A percentile compares a stretch with the other conserved stretches of the same genome.
Evolutionary conservation across 2,797 vertebrate genomes (phyloP).

Genomic region (Linurgus olivaceus): DNA sequence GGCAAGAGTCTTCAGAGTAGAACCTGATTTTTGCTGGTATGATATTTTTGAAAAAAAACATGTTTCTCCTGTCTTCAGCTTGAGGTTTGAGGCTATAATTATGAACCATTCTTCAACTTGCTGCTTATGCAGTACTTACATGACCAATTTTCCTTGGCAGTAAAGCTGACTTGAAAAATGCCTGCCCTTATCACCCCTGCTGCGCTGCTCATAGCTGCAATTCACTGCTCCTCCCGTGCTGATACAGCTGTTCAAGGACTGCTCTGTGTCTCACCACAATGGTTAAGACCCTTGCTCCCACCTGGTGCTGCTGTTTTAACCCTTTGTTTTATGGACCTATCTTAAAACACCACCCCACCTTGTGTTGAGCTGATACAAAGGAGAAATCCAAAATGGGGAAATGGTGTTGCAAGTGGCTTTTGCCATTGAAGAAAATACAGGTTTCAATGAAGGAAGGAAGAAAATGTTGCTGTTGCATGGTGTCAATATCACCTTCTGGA

Average conservation of each 20-base stretch:
- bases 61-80: background rate
- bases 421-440: background rate
- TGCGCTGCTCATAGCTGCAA: background rate
- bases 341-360: background rate
- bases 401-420: background rate
- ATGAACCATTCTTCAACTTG: background rate
- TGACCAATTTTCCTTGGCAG: background rate
- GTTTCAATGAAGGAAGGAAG: background rate
- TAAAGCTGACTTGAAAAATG: background rate
- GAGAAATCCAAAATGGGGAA: background rate
- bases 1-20: background rate
- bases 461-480: rapidly evolving
- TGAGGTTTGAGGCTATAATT: constrained; percentile 1
- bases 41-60: background rate
- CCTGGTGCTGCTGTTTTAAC: background rate
- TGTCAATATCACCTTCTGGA: background rate
- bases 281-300: background rate
- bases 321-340: background rate
- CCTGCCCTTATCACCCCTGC: background rate
- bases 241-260: background rate
- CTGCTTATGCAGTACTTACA: background rate
- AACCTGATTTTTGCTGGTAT: background rate
- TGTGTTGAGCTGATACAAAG: background rate
- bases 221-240: background rate
- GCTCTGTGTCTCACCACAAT: background rate